These are phyloP conservation scores for Chesias legatella DNA, from an alignment of 2,888 invertebrate genomes.

Conservation along the genomic window DNA sequence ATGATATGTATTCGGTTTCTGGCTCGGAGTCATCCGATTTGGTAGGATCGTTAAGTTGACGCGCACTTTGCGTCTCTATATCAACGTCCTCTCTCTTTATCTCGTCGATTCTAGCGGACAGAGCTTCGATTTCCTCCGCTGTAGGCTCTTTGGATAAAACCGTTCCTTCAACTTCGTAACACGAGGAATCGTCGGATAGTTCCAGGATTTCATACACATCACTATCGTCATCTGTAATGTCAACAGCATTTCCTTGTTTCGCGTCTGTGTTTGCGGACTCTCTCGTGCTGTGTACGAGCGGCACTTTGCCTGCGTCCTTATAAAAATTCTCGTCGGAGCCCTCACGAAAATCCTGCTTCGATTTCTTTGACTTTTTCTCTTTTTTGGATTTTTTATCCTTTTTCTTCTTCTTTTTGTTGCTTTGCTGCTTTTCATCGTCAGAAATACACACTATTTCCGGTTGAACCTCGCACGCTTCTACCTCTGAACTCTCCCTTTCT, in stretches of 20 bases:
- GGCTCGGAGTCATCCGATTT: slow-evolving; percentile 8
- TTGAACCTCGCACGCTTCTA: slow-evolving; percentile 52
- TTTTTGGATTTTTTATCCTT: slow-evolving; percentile 66
- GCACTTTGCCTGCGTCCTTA: slow-evolving; percentile 29
- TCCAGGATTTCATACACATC: slow-evolving; percentile 53
- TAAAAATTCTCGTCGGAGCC: slow-evolving; percentile 57
- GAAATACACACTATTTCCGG: slow-evolving; percentile 79
- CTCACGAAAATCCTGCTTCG: slow-evolving; percentile 60
- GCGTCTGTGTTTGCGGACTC: slow-evolving; percentile 4
- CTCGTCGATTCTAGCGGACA: slow-evolving; percentile 72
- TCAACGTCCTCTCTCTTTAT: slow-evolving; percentile 56
- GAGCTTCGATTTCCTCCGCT: slow-evolving; percentile 62
- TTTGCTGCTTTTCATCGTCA: slow-evolving; percentile 57
- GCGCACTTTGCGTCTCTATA: too few species aligned
- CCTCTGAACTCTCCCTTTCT: slow-evolving; percentile 56
- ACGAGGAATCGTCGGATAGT: slow-evolving; percentile 63
- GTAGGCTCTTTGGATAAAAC: slow-evolving; percentile 70
- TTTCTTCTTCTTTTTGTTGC: slow-evolving; percentile 57
- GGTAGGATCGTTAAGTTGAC: not conserved
- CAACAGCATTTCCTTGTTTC: slow-evolving; percentile 7
- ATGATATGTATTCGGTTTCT: slow-evolving; percentile 52
- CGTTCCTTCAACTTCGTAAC: slow-evolving; percentile 58
- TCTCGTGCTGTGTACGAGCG: slow-evolving; percentile 1
- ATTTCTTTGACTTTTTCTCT: slow-evolving; percentile 49
- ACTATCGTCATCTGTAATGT: slow-evolving; percentile 18